Percentiles rank a stretch among this genome's conserved stretches.
These are phyloP conservation scores for Nymphalis urticae DNA, from an alignment of 2,888 invertebrate species.

Conservation along the genomic window DNA sequence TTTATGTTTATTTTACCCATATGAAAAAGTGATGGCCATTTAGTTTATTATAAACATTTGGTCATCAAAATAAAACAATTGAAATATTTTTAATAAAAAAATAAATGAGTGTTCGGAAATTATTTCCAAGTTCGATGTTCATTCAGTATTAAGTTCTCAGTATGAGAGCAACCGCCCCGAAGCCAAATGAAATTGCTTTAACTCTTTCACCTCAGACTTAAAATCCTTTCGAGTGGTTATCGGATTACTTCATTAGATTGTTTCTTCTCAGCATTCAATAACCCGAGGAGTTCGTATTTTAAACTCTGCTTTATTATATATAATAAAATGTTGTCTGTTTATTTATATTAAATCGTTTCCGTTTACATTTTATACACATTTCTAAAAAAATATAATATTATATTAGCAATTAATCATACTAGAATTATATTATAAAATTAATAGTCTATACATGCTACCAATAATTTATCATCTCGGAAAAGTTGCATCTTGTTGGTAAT, in stretches of 20 bases:
- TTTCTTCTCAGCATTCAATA: constrained; percentile 25
- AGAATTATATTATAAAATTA: neutral
- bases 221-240: constrained; percentile 49
- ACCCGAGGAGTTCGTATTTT: constrained; percentile 1
- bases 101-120: constrained; percentile 59
- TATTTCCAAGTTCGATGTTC: constrained; percentile 69
- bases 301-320: neutral
- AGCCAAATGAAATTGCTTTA: constrained; percentile 68
- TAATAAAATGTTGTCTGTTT: neutral
- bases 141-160: constrained; percentile 64
- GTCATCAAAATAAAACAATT: constrained; percentile 27
- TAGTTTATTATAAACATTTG: too few relatives aligned
- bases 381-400: neutral
- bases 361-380: neutral
- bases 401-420: neutral
- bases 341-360: neutral
- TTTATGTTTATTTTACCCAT: too few relatives aligned
- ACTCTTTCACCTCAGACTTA: constrained; percentile 54
- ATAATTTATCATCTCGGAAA: neutral
- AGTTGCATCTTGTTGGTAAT: constrained; percentile 3
- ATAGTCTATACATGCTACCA: neutral
- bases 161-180: constrained; percentile 53
- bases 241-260: constrained; percentile 42
- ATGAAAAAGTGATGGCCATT: too few relatives aligned
- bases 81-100: constrained; percentile 45